phyloP scores from a whole-genome alignment of 2,797 vertebrate genomes.

The Gadopsis marmoratus region DNA sequence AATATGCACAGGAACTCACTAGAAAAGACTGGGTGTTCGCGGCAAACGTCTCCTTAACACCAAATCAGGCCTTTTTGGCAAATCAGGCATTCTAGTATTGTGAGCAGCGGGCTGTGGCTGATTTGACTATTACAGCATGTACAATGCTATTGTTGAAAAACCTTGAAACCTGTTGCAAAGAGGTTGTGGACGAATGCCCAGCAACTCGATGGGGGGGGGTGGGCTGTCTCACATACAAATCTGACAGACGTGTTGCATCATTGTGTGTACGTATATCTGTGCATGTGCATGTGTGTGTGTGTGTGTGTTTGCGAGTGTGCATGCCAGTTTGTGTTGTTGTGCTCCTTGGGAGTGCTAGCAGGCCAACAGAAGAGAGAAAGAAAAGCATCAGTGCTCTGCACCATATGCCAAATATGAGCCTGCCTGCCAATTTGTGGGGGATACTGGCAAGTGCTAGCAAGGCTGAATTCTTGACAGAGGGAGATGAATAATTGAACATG shows the following conservation, averaged over 20 bases:
- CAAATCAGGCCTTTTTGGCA: not conserved
- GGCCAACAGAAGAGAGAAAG: slow-evolving; percentile 77
- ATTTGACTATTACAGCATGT: slow-evolving; percentile 27
- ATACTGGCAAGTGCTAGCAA: slow-evolving; percentile 81
- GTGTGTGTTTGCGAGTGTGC: slow-evolving; percentile 9
- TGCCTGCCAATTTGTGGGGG: slow-evolving; percentile 83
- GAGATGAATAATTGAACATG: slow-evolving; percentile 85
- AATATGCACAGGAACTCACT: not conserved
- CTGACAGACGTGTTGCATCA: slow-evolving; percentile 50
- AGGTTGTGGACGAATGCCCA: slow-evolving; percentile 57
- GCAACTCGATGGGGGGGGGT: slow-evolving; percentile 38
- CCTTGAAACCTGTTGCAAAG: slow-evolving; percentile 66
- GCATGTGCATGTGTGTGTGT: slow-evolving; percentile 10
- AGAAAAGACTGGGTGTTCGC: not conserved
- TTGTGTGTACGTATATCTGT: slow-evolving; percentile 20
- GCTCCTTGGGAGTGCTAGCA: slow-evolving; percentile 64
- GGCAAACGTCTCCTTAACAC: not conserved
- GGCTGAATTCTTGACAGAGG: slow-evolving; percentile 84
- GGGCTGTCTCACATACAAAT: slow-evolving; percentile 50
- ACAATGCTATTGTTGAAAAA: slow-evolving; percentile 46
- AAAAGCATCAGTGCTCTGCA: slow-evolving; percentile 77
- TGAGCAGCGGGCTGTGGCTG: slow-evolving; percentile 1
- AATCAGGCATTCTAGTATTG: not conserved
- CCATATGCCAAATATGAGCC: slow-evolving; percentile 83
- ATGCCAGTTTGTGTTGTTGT: slow-evolving; percentile 37